Evolutionary conservation across 2,113 vertebrate species (phyloP).

Genomic region (Caloenas nicobarica): DNA sequence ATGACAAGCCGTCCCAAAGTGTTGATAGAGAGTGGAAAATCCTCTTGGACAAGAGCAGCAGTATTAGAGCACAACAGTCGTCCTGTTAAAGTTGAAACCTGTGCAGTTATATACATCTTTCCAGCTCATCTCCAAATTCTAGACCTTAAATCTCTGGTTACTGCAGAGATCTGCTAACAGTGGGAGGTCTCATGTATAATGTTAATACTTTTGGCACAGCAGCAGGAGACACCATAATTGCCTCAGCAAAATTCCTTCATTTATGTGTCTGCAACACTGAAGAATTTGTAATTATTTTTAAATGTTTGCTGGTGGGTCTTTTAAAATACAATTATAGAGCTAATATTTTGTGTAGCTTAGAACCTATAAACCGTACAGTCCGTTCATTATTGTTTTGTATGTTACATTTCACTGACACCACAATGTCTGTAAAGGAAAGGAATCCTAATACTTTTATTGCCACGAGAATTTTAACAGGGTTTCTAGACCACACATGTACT

Average conservation of each 20-base stretch:
- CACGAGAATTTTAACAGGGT: neutral
- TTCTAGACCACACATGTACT: neutral
- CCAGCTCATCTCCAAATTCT: neutral
- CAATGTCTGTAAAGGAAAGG: neutral
- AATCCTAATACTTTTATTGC: neutral
- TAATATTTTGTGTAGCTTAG: neutral
- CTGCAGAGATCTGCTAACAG: neutral
- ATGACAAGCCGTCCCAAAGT: neutral
- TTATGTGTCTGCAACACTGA: neutral
- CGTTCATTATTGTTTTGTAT: neutral
- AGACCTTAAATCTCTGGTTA: neutral
- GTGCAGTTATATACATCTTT: neutral
- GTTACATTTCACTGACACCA: neutral
- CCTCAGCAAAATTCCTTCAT: neutral
- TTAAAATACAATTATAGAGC: neutral
- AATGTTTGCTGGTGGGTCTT: slow-evolving; percentile 15
- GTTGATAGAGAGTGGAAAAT: neutral
- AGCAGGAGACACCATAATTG: slow-evolving; percentile 2
- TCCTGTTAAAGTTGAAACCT: neutral
- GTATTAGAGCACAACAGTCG: neutral
- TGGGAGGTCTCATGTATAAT: neutral
- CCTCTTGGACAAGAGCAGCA: neutral
- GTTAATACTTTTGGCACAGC: slow-evolving; percentile 1
- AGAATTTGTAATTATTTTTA: slow-evolving; percentile 1
- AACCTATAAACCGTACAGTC: neutral